Conservation (phyloP, 2,888 invertebrate species). For the Scotopteryx bipunctaria region DNA sequence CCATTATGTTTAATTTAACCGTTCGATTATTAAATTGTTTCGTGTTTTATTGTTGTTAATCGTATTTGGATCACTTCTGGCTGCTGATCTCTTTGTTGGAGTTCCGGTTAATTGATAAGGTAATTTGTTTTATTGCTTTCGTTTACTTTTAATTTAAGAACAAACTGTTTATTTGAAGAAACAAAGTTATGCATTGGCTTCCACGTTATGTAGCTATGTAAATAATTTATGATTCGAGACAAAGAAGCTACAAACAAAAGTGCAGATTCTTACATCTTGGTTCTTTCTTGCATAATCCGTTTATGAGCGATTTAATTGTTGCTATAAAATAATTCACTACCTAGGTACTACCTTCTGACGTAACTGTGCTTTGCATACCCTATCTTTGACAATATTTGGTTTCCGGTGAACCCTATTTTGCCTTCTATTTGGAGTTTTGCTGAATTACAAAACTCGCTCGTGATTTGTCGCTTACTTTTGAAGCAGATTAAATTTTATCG, state of each 20-base stretch:
- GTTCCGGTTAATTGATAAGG: slow-evolving; percentile 51
- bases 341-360: slow-evolving; percentile 35
- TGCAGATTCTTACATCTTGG: slow-evolving; percentile 27
- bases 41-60: slow-evolving; percentile 60
- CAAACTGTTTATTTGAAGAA: not conserved
- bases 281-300: slow-evolving; percentile 39
- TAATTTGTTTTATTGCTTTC: slow-evolving; percentile 44
- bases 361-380: slow-evolving; percentile 30
- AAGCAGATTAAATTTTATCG: not conserved
- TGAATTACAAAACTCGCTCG: no score
- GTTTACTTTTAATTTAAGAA: slow-evolving; percentile 15
- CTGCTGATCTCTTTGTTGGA: slow-evolving; percentile 55
- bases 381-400: slow-evolving; percentile 34
- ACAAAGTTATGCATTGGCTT: slow-evolving; percentile 1
- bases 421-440: not conserved
- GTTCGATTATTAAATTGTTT: slow-evolving; percentile 73
- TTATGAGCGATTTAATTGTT: slow-evolving; percentile 37
- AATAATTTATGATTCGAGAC: slow-evolving; percentile 20
- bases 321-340: slow-evolving; percentile 37
- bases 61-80: slow-evolving; percentile 49
- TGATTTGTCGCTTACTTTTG: no score
- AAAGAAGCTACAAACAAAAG: slow-evolving; percentile 34
- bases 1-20: slow-evolving; percentile 79
- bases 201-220: not conserved
- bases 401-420: slow-evolving; percentile 9